Conservation (phyloP, 2,888 invertebrate genomes). For the Protophormia terraenovae region DNA sequence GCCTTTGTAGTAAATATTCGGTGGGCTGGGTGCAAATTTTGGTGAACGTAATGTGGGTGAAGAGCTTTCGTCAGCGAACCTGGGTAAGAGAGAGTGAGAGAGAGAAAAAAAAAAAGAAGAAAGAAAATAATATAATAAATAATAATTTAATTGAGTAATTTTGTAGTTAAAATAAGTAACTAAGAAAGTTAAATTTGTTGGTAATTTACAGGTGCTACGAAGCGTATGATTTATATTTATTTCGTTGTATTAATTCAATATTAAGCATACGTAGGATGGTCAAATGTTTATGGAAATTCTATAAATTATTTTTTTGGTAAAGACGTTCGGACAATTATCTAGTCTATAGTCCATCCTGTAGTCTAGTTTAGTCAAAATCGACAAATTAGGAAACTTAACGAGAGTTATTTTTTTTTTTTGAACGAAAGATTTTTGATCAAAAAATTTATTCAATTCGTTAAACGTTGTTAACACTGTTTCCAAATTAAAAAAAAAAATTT, state of each 20-base stretch:
- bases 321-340: too few relatives aligned
- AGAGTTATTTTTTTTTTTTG: too few relatives aligned
- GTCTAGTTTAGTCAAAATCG: neutral
- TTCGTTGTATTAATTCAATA: neutral
- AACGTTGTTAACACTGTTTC: too few relatives aligned
- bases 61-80: conserved; percentile 84
- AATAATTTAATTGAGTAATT: neutral
- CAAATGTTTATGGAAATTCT: too few relatives aligned
- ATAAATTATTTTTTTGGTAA: too few relatives aligned
- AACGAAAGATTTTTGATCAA: too few relatives aligned
- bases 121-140: neutral
- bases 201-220: neutral
- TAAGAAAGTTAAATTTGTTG: neutral
- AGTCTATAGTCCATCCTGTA: too few relatives aligned
- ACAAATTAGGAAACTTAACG: too few relatives aligned
- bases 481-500: too few relatives aligned
- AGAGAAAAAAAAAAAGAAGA: too few relatives aligned
- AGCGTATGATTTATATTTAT: conserved; percentile 12
- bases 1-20: conserved; percentile 85
- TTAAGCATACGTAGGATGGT: neutral
- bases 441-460: too few relatives aligned
- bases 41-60: conserved; percentile 84
- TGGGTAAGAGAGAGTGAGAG: conserved; percentile 67
- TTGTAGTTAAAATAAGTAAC: neutral
- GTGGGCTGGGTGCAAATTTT: conserved; percentile 85